Percentiles rank a stretch among this genome's conserved stretches.
Conservation (phyloP, 1,140 invertebrate species). For the Leptinotarsa undecemlineata region DNA sequence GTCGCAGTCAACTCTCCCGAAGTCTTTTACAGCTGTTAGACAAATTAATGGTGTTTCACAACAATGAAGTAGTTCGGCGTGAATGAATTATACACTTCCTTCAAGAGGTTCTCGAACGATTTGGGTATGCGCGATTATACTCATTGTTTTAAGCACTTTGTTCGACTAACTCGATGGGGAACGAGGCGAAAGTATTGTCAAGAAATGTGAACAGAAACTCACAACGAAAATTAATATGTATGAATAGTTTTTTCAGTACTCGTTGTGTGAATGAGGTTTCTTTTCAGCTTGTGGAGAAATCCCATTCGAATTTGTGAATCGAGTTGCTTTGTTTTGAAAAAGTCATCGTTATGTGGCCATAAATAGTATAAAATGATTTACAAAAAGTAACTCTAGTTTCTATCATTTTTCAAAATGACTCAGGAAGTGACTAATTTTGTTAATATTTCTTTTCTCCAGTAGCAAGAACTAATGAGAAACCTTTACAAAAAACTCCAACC, state of each 20-base stretch:
- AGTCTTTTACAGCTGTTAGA: constrained; percentile 8
- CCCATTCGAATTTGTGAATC: not conserved
- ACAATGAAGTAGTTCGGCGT: constrained; percentile 14
- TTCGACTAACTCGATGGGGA: constrained; percentile 1
- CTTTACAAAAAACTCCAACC: too few species aligned
- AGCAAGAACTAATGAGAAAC: too few species aligned
- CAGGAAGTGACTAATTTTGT: too few species aligned
- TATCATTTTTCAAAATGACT: too few species aligned
- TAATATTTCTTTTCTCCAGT: too few species aligned
- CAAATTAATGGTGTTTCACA: constrained; percentile 23
- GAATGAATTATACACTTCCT: constrained; percentile 24
- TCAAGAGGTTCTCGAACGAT: constrained; percentile 8
- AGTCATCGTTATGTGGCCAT: too few species aligned
- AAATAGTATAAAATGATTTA: too few species aligned
- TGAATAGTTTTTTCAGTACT: not conserved
- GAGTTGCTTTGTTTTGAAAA: not conserved
- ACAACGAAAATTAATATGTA: not conserved
- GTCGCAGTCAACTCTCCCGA: constrained; percentile 7
- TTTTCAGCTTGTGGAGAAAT: not conserved
- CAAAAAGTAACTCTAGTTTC: too few species aligned
- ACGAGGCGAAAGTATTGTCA: not conserved
- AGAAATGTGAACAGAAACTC: constrained; percentile 5
- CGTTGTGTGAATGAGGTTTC: not conserved
- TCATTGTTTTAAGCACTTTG: constrained; percentile 21
- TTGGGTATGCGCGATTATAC: constrained; percentile 3